These are phyloP conservation scores for Xiphydria camelus DNA, from an alignment of 2,888 invertebrate species.

Conservation along the genomic window DNA sequence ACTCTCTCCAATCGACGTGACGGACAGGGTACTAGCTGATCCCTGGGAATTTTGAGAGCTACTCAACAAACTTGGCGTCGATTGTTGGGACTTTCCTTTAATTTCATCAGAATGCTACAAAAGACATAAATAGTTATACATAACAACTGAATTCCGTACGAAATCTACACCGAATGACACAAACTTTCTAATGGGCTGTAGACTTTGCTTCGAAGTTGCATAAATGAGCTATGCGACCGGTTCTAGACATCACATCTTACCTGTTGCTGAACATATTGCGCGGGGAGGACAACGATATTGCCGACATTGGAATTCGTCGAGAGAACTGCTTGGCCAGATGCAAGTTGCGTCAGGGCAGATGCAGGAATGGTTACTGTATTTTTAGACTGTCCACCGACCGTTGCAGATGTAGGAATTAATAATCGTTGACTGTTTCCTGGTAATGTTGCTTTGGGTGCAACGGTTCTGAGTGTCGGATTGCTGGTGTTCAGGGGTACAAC, in stretches of 20 bases:
- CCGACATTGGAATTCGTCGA: constrained; percentile 54
- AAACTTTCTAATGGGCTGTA: too few species aligned
- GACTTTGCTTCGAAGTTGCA: neutral
- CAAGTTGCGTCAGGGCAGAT: constrained; percentile 55
- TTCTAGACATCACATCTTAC: too few species aligned
- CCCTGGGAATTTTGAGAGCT: constrained; percentile 42
- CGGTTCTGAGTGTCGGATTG: constrained; percentile 48
- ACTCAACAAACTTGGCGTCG: constrained; percentile 45
- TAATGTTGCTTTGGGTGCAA: constrained; percentile 55
- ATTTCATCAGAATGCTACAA: constrained; percentile 38
- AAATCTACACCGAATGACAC: too few species aligned
- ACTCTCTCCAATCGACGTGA: constrained; percentile 37
- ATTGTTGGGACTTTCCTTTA: constrained; percentile 44
- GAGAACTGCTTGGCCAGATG: constrained; percentile 53
- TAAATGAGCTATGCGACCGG: neutral
- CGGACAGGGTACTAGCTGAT: constrained; percentile 39
- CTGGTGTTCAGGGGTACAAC: constrained; percentile 51
- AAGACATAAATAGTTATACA: neutral
- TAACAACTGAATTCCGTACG: too few species aligned
- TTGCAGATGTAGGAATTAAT: constrained; percentile 54
- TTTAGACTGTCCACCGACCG: constrained; percentile 43
- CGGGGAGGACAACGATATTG: constrained; percentile 64
- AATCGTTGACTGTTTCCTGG: constrained; percentile 52
- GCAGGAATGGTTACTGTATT: constrained; percentile 54
- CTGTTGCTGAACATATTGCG: constrained; percentile 62